Percentiles rank a stretch among this genome's conserved stretches.
Conservation (phyloP, 2,888 invertebrate genomes). For the Mythimna pallens region DNA sequence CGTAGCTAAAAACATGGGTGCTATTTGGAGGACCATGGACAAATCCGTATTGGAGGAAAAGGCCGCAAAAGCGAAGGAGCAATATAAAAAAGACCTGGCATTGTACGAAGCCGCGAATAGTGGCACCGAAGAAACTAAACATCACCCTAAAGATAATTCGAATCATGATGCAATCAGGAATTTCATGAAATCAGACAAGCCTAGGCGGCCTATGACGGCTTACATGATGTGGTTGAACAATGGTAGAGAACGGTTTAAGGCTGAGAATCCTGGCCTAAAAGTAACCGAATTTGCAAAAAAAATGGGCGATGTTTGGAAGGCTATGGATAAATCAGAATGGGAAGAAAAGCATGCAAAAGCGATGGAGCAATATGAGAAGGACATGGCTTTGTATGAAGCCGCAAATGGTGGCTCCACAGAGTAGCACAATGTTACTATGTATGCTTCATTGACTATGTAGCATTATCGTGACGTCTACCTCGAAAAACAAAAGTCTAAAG, state of each 20-base stretch:
- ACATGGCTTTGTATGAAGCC: conserved; percentile 97
- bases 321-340: conserved; percentile 97
- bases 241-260: conserved; percentile 95
- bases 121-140: conserved; percentile 64
- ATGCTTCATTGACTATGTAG: not conserved
- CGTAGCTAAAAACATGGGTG: conserved; percentile 97
- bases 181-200: conserved; percentile 95
- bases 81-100: conserved; percentile 96
- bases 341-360: conserved; percentile 97
- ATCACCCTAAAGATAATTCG: conserved; percentile 11
- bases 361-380: conserved; percentile 96
- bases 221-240: conserved; percentile 99
- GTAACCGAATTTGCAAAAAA: conserved; percentile 98
- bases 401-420: conserved; percentile 91
- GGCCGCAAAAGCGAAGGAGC: conserved; percentile 96
- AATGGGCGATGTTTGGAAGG: conserved; percentile 98
- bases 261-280: conserved; percentile 96
- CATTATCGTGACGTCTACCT: not conserved
- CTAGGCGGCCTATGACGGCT: conserved; percentile 97
- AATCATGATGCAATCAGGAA: conserved; percentile 78
- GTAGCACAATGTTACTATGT: not conserved
- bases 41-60: conserved; percentile 98
- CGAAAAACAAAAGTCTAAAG: not conserved
- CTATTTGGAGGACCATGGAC: conserved; percentile 97
- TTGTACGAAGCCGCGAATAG: conserved; percentile 96